Evolutionary conservation across 2,797 vertebrate species (phyloP), one percentile per base, ranked within the genome.

Genomic region (Myotis planiceps): DNA sequence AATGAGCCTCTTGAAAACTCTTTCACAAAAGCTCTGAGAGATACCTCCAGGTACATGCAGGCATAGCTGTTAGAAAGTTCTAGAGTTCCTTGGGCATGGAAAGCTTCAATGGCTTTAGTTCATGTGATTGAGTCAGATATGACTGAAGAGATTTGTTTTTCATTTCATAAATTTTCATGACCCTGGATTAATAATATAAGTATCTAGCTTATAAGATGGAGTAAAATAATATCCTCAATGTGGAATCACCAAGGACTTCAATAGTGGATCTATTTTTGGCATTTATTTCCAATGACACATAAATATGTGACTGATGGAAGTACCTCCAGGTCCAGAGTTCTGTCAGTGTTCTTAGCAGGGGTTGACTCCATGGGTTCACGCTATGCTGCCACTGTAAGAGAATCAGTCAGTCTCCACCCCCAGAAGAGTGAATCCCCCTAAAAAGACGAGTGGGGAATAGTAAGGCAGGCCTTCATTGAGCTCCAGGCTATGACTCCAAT

Each of bases 61-160:
- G 14, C 45, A 21, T 14, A 51, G 13, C 5, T 72, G 94, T 94
- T 69, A 80, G 60, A 75, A 74, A 80, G 53, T 96, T 96, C 74
- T 91, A 81, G 60, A 71, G 66, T 82, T 94, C 32, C 2, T 42
- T 68, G 15, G 29, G 3, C 72, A 0, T 60, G 51, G 83, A 68
- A 71, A 94, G 8, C 27, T 12, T 90, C 23, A 19, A 0, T 78
- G 19, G 18, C 37, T 87, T 87, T 86, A 84, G 19, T 86, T 88
- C 25, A 47, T 91, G 2, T 60, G 21, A 58, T 63, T 84, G 79
- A 80, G 29, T 76, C 42, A 89, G 21, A 83, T 55, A 32, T 45
- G 13, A 86, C 49, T 23, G 51, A 84, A 39, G 12, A 60, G 12
- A 60, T 66, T 74, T 39, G 7, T 63, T 84, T 37, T 34, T 80